Evolutionary conservation across 2,888 invertebrate genomes (phyloP).

Genomic region (Crocallis elinguaria): DNA sequence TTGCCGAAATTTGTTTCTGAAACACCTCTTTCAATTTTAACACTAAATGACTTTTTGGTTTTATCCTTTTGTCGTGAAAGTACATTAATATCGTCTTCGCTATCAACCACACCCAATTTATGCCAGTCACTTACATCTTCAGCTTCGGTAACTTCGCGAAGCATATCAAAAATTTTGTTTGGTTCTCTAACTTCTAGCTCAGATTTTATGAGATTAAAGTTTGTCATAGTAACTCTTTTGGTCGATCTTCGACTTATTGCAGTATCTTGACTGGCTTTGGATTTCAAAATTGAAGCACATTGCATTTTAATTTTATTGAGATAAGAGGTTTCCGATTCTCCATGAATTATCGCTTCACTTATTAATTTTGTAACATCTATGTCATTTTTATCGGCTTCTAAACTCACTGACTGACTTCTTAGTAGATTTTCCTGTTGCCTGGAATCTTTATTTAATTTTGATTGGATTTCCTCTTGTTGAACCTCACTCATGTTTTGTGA

Average conservation of each 20-base stretch:
- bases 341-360: constrained; percentile 19
- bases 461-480: neutral
- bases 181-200: constrained; percentile 36
- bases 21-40: constrained; percentile 65
- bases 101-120: constrained; percentile 63
- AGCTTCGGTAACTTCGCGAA: constrained; percentile 68
- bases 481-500: constrained; percentile 1
- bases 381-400: neutral
- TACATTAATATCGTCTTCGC: constrained; percentile 52
- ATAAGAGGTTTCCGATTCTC: constrained; percentile 8
- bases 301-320: constrained; percentile 24
- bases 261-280: constrained; percentile 35
- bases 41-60: constrained; percentile 45
- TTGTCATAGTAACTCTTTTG: constrained; percentile 70
- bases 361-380: constrained; percentile 4
- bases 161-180: constrained; percentile 58
- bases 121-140: constrained; percentile 63
- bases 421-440: constrained; percentile 3
- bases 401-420: constrained; percentile 6
- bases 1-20: constrained; percentile 64
- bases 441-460: neutral
- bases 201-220: constrained; percentile 42
- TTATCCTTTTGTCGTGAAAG: constrained; percentile 43
- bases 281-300: constrained; percentile 61
- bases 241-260: constrained; percentile 38